A percentile compares a stretch with the other conserved stretches of the same genome.
Evolutionary conservation across 2,113 vertebrate genomes (phyloP).

Genomic region (Callaeas wilsoni): DNA sequence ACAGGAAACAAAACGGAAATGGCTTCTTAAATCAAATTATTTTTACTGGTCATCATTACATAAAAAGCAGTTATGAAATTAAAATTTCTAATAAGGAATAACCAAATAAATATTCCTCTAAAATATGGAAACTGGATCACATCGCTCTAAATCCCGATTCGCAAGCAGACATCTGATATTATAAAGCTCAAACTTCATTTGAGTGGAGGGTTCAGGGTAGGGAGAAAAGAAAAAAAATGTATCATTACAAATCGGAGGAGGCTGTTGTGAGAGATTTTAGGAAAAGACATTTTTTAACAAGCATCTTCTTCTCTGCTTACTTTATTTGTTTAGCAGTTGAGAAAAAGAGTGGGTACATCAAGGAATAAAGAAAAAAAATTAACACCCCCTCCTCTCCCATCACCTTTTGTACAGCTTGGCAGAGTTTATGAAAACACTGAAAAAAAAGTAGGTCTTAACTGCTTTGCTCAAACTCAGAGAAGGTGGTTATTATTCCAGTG

Average conservation of each 20-base stretch:
- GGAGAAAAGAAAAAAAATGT: background rate
- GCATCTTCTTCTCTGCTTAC: background rate
- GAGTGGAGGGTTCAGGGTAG: background rate
- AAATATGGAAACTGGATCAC: background rate
- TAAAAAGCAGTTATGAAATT: background rate
- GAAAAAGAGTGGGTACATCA: background rate
- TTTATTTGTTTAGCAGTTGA: background rate
- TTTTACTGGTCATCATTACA: background rate
- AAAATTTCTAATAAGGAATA: background rate
- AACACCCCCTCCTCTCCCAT: background rate
- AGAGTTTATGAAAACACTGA: slow-evolving; percentile 6
- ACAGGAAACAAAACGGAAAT: background rate
- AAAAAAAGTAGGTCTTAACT: slow-evolving; percentile 1
- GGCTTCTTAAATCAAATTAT: background rate
- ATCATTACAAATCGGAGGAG: background rate
- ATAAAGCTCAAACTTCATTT: background rate
- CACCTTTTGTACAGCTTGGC: slow-evolving; percentile 1
- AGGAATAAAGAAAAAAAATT: background rate
- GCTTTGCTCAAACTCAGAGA: background rate
- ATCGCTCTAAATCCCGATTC: background rate
- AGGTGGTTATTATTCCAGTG: slow-evolving; percentile 47
- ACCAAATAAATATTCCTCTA: background rate
- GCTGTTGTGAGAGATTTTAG: background rate
- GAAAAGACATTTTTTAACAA: background rate
- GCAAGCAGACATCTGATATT: background rate